These are phyloP conservation scores for Dromaius novaehollandiae DNA, from an alignment of 2,113 vertebrate genomes.

Conservation along the genomic window DNA sequence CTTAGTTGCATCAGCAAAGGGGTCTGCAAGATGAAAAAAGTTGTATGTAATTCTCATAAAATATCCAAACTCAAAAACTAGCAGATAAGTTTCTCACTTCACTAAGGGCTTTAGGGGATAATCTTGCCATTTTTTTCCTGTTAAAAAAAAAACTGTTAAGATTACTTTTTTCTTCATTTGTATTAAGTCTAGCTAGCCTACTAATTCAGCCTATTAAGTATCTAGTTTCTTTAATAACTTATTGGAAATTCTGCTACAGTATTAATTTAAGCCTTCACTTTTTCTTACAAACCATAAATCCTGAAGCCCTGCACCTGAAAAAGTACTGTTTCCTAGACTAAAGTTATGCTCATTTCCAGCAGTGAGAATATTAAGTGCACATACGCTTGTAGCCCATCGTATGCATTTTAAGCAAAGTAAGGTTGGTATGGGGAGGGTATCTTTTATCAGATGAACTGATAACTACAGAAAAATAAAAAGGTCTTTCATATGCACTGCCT, in stretches of 20 bases:
- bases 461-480: background rate
- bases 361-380: background rate
- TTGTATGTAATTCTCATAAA: background rate
- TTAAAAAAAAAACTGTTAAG: background rate
- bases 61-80: background rate
- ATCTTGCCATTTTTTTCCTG: background rate
- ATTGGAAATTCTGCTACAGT: background rate
- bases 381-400: background rate
- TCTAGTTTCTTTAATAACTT: background rate
- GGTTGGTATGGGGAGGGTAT: fast-evolving
- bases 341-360: background rate
- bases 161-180: background rate
- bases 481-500: background rate
- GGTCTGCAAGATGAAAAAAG: constrained; percentile 73
- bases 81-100: background rate
- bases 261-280: background rate
- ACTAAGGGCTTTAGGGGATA: background rate
- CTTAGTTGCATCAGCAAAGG: constrained; percentile 96
- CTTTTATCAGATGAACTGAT: background rate
- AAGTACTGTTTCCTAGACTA: background rate
- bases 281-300: background rate
- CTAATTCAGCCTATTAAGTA: fast-evolving
- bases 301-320: background rate
- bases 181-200: background rate
- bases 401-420: background rate